Evolutionary conservation across 2,113 vertebrate genomes (phyloP).

Genomic region (Rhipidura dahli): DNA sequence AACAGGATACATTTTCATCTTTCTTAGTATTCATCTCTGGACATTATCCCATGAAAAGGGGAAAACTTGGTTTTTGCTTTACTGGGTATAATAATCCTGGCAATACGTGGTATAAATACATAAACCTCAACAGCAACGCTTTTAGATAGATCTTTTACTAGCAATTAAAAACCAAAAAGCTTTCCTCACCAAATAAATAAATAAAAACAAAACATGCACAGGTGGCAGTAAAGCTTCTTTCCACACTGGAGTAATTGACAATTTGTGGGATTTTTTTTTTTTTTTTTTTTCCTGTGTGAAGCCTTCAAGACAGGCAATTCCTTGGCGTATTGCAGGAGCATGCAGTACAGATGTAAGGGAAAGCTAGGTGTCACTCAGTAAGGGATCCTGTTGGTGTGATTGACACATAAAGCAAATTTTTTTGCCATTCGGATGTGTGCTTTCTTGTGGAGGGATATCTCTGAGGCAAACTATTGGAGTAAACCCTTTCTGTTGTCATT

Average conservation of each 20-base stretch:
- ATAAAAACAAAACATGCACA: neutral
- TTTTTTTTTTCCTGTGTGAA: neutral
- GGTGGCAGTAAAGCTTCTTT: neutral
- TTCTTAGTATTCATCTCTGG: neutral
- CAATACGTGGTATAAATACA: neutral
- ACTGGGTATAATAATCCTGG: neutral
- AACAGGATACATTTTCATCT: neutral
- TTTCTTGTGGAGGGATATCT: slow-evolving; percentile 62
- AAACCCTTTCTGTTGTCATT: slow-evolving; percentile 60
- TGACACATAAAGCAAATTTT: slow-evolving; percentile 71
- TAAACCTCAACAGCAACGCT: neutral
- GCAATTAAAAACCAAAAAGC: neutral
- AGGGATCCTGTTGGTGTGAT: slow-evolving; percentile 66
- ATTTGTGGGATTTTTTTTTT: slow-evolving; percentile 23
- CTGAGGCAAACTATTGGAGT: slow-evolving; percentile 52
- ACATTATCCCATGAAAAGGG: neutral
- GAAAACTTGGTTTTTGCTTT: neutral
- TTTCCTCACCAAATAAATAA: neutral
- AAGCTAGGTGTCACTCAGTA: slow-evolving; percentile 51
- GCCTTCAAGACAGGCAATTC: slow-evolving; percentile 36
- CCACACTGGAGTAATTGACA: slow-evolving; percentile 41
- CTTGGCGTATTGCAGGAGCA: slow-evolving; percentile 41
- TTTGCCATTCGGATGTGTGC: slow-evolving; percentile 67
- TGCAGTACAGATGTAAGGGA: slow-evolving; percentile 59
- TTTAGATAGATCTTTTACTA: neutral